Evolutionary conservation across 2,113 vertebrate genomes (phyloP), one percentile per base, ranked within the genome.

Genomic region (Hirundichthys speculiger): DNA sequence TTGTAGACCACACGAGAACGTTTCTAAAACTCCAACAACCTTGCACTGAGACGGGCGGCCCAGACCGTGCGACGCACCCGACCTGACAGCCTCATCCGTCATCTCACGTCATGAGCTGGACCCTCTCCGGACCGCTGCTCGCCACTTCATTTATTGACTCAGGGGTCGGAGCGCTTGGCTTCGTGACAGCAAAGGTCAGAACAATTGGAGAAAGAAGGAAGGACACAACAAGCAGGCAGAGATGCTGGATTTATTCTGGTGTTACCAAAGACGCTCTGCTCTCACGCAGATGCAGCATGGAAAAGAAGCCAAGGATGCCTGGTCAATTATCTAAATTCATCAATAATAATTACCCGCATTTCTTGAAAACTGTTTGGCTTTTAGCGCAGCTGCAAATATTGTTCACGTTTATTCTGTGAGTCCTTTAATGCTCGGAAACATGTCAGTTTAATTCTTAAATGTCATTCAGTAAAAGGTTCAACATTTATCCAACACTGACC

Each of bases 31-130:
- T 13, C 5, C 47, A 25, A 48, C 66, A 43, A 62, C 19, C 56
- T 16, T 47, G 45, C 7, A 11, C 18, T 18, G 30, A 66, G 25
- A 61, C 54, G 25, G 48, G 30, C 3, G 30, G 21, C 21, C 15
- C 24, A 10, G 21, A 66, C 41, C 6, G 13, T 51, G 25, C 22
- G 69, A 21, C 64, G 41, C 14, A 6, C 38, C 15, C 18, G 5
- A 11, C 22, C 21, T 58, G 62, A 79, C 61, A 67, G 57, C 30
- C 60, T 64, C 46, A 66, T 84, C 41, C 42, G 47, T 82, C 64
- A 79, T 45, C 25, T 22, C 52, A 56, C 38, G 34, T 40, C 20
- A 21, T 12, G 13, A 57, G 53, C 22, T 19, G 20, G 30, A 59
- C 16, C n/a, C 27, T 64, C 24, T 14, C 22, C 19, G 11, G 20